Base-by-base conservation (phyloP, 2,888 invertebrate genomes). In the Acanthosepion pharaonis region DNA sequence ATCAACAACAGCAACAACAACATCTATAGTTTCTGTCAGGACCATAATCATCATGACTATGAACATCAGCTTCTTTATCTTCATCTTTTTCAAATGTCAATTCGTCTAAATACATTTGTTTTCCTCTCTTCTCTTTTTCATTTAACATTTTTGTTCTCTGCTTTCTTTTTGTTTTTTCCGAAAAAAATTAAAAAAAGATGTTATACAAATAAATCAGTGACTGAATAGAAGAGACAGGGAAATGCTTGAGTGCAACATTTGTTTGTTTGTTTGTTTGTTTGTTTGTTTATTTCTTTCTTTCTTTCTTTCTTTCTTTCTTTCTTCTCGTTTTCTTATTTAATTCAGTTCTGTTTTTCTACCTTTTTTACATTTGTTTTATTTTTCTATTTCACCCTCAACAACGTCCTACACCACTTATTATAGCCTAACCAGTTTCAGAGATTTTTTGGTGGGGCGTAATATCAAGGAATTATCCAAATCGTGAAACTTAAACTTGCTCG, bases 401-500 rank as follows among this genome's bases (percentile, higher is more conserved):
- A n/a, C 78, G n/a, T 78, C 78, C n/a, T 78, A 78, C 33, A 78
- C 78, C n/a, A 78, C 78, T 78, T 15, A 78, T 78, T 78, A 78
- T 78, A 78, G 78, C 78, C n/a, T 33, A 9, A 78, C 78, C 78
- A 78, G n/a, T 78, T 78, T 33, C 78, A 78, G 78, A 33, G 78
- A 78, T 78, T n/a, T 78, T 28, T 78, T n/a, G n/a, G n/a, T n/a
- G n/a, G 18, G 18, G 78, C 78, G 78, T 78, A 78, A 78, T 78
- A 78, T 78, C 78, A 78, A 78, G 78, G 78, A 78, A 78, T 78
- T 78, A 78, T 33, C 78, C 78, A n/a, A 78, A 78, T 78, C 78
- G 78, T 78, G 78, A 78, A 78, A 78, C 78, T 78, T 78, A 78
- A 78, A 78, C 78, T 78, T 78, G 78, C 78, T 78, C 78, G 78